Percentiles rank a stretch among this genome's conserved stretches.
Evolutionary conservation across 2,888 invertebrate species (phyloP).

Genomic region (Netelia melanura): DNA sequence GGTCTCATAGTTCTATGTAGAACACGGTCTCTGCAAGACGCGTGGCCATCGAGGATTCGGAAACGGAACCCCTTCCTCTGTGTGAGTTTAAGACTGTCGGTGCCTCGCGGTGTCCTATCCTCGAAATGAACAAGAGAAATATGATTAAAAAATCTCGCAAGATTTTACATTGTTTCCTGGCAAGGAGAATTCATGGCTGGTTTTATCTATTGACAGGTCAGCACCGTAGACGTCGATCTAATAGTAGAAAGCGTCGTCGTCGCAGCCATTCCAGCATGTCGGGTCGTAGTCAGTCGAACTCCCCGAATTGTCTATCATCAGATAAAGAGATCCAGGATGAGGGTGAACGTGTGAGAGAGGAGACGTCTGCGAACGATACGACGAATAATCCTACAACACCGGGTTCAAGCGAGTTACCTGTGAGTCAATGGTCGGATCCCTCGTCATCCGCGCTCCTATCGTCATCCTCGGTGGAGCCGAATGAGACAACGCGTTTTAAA

Average conservation of each 20-base stretch:
- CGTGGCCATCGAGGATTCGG: constrained; percentile 7
- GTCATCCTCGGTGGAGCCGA: constrained; percentile 9
- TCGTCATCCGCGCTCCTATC: neutral
- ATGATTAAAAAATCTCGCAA: constrained; percentile 18
- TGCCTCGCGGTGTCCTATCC: neutral
- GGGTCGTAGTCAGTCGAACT: neutral
- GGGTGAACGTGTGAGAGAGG: too few species aligned
- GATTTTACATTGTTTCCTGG: constrained; percentile 2
- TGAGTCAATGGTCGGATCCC: neutral
- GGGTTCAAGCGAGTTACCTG: neutral
- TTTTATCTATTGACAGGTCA: neutral
- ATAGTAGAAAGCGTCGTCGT: constrained; percentile 17
- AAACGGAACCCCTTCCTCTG: neutral
- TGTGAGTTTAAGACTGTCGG: neutral
- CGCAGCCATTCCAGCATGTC: constrained; percentile 1
- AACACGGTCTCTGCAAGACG: constrained; percentile 29
- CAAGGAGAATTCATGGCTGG: neutral
- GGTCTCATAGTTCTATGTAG: constrained; percentile 16
- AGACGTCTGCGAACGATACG: neutral
- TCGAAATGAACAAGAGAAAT: neutral
- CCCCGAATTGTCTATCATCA: neutral
- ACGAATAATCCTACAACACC: neutral
- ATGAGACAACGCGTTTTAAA: neutral
- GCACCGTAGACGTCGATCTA: constrained; percentile 19
- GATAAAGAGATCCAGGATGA: neutral